Evolutionary conservation across 2,888 invertebrate genomes (phyloP).

Genomic region (Drymonia ruficornis): DNA sequence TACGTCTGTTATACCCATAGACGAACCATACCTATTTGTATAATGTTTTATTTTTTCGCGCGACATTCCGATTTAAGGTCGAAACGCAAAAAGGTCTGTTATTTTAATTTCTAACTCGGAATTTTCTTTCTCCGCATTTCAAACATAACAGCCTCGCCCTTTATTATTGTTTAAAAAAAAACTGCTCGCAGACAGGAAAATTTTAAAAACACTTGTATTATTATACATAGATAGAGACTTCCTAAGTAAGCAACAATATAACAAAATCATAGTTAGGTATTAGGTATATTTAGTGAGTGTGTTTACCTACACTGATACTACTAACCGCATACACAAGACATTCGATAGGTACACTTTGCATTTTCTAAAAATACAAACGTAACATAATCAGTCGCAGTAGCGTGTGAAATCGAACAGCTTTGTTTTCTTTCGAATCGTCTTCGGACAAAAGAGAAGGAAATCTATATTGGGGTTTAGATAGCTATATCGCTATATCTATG

Average conservation of each 20-base stretch:
- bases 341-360: background rate
- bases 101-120: constrained; percentile 34
- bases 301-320: too few species aligned
- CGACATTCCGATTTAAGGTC: constrained; percentile 22
- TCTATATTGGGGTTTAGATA: too few species aligned
- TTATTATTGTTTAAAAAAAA: background rate
- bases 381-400: background rate
- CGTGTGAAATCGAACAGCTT: background rate
- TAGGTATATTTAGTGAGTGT: too few species aligned
- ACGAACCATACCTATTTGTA: too few species aligned
- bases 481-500: too few species aligned
- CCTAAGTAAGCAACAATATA: too few species aligned
- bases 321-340: background rate
- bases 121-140: constrained; percentile 33
- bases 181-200: background rate
- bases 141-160: constrained; percentile 15
- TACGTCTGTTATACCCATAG: too few species aligned
- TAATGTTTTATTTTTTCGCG: background rate
- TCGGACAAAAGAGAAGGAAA: background rate
- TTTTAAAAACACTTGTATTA: too few species aligned
- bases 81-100: constrained; percentile 26
- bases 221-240: too few species aligned
- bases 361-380: background rate
- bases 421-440: background rate
- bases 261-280: too few species aligned